Conservation (phyloP, 2,113 vertebrate genomes). For the Labeo rohita region DNA sequence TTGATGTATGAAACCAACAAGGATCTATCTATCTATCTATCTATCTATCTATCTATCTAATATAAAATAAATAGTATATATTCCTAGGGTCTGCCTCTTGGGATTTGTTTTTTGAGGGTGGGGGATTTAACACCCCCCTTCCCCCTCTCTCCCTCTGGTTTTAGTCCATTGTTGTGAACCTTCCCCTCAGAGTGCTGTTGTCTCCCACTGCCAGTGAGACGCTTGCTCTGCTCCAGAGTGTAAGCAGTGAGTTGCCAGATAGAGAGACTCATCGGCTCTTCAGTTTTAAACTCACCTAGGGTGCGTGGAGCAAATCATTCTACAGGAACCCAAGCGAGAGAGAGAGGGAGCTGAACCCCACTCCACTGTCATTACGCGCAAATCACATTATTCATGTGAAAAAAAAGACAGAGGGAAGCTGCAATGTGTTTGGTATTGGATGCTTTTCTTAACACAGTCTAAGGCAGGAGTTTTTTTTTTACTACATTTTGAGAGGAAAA, state of each 20-base stretch:
- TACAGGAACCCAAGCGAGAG: background rate
- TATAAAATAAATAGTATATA: background rate
- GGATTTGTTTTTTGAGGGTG: slow-evolving; percentile 52
- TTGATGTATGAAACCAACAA: too few species aligned
- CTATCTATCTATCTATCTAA: slow-evolving; percentile 4
- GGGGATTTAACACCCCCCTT: slow-evolving; percentile 55
- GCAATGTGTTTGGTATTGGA: background rate
- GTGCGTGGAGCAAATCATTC: slow-evolving; percentile 46
- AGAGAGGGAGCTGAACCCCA: background rate
- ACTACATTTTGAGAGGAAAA: background rate
- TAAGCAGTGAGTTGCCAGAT: slow-evolving; percentile 46
- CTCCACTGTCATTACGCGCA: slow-evolving; percentile 26
- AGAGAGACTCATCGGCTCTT: slow-evolving; percentile 25
- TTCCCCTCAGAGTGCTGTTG: slow-evolving; percentile 61
- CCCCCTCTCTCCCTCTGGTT: slow-evolving; percentile 61
- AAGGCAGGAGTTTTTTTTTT: background rate
- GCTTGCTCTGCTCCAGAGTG: slow-evolving; percentile 21
- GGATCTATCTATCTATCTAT: slow-evolving; percentile 10
- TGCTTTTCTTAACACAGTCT: slow-evolving; percentile 8
- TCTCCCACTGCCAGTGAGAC: slow-evolving; percentile 55
- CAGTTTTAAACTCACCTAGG: slow-evolving; percentile 20
- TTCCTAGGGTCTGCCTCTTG: slow-evolving; percentile 48
- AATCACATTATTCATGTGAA: background rate
- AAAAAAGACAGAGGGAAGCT: background rate
- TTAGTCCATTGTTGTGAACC: slow-evolving; percentile 78